Percentiles rank a stretch among this genome's conserved stretches.
phyloP scores from a whole-genome alignment of 1,140 invertebrate genomes.

The Wiebesia pumilae region DNA sequence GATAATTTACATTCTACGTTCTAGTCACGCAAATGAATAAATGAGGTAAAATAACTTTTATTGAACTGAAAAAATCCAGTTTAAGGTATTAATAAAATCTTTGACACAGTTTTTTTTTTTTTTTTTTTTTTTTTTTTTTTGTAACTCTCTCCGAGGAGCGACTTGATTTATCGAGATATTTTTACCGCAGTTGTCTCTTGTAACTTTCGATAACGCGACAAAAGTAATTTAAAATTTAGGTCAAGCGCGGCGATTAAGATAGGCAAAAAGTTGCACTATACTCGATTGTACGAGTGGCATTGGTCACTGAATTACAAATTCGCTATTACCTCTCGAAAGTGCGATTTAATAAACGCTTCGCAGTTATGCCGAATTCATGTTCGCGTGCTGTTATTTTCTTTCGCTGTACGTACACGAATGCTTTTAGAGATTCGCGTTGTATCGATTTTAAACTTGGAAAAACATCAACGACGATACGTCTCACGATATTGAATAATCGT shows the following conservation, averaged over 20 bases:
- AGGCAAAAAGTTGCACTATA: conserved; percentile 45
- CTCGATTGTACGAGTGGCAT: not conserved
- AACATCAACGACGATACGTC: not conserved
- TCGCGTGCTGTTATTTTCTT: not conserved
- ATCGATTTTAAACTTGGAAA: not conserved
- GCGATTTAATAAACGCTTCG: not conserved
- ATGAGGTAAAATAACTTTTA: not conserved
- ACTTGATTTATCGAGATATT: conserved; percentile 44
- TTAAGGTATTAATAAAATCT: conserved; percentile 44
- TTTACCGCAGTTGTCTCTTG: conserved; percentile 39
- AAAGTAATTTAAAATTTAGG: conserved; percentile 46
- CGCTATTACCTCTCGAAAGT: not conserved
- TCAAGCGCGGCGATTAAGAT: conserved; percentile 50
- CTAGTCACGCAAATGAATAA: not conserved
- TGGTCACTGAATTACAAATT: conserved; percentile 39
- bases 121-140: no score
- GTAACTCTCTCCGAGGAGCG: not conserved
- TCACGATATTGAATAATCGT: not conserved
- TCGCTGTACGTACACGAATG: not conserved
- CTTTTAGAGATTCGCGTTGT: not conserved
- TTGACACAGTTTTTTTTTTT: conserved; percentile 31
- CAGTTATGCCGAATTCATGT: conserved; percentile 15
- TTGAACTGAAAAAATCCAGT: not conserved
- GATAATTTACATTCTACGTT: no score
- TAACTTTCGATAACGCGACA: conserved; percentile 49